These are phyloP conservation scores for Trimorus sp. DNA, from an alignment of 2,888 invertebrate species.

Conservation along the genomic window DNA sequence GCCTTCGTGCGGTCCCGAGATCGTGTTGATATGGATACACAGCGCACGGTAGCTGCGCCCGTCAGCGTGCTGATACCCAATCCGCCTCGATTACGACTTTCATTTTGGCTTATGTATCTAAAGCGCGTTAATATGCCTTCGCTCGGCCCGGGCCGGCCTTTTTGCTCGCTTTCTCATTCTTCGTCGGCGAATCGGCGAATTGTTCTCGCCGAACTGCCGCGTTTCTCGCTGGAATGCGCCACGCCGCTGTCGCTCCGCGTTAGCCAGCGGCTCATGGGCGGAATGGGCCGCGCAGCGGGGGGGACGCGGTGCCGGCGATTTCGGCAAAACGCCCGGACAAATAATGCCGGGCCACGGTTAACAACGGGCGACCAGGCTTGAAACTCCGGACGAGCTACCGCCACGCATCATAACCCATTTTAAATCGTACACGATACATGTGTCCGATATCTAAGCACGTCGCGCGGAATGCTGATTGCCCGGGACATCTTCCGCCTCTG, in stretches of 20 bases:
- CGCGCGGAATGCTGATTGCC: constrained; percentile 52
- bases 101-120: constrained; percentile 57
- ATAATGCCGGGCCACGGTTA: constrained; percentile 59
- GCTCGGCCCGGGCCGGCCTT: background rate
- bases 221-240: constrained; percentile 74
- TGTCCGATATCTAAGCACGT: constrained; percentile 64
- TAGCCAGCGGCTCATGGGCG: constrained; percentile 78
- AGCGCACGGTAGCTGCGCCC: constrained; percentile 65
- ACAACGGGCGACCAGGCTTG: constrained; percentile 65
- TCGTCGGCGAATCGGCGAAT: background rate
- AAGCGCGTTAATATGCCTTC: constrained; percentile 57
- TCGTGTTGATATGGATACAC: constrained; percentile 60
- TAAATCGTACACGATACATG: constrained; percentile 59
- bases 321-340: constrained; percentile 56
- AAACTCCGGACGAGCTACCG: constrained; percentile 58
- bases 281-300: constrained; percentile 72
- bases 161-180: background rate
- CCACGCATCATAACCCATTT: constrained; percentile 61
- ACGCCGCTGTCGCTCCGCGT: constrained; percentile 80
- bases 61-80: constrained; percentile 62
- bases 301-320: constrained; percentile 38
- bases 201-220: too few species aligned
- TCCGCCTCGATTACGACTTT: constrained; percentile 60
- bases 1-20: constrained; percentile 61
- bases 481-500: constrained; percentile 61